Percentiles rank a stretch among this genome's conserved stretches.
phyloP scores from a whole-genome alignment of 2,888 invertebrate genomes.

The Herminia tarsipennalis region DNA sequence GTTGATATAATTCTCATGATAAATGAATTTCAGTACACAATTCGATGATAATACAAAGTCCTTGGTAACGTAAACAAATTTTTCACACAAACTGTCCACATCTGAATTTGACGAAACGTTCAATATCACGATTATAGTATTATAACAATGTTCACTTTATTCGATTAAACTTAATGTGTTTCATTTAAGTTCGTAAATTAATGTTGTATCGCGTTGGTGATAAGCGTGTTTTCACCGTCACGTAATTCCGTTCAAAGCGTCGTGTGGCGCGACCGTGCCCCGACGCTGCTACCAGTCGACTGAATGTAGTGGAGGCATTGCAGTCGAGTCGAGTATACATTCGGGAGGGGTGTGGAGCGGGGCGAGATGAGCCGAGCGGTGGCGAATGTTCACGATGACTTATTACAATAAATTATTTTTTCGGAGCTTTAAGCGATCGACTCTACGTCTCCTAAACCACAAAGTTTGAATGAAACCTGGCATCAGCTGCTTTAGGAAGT shows the following conservation, averaged over 20 bases:
- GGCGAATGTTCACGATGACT: slow-evolving; percentile 83
- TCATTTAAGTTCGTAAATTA: slow-evolving; percentile 49
- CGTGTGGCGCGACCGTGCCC: slow-evolving; percentile 80
- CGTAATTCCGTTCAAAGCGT: slow-evolving; percentile 73
- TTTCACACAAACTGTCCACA: slow-evolving; percentile 67
- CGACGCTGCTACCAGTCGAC: slow-evolving; percentile 80
- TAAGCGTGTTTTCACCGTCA: slow-evolving; percentile 77
- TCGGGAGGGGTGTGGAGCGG: slow-evolving; percentile 67
- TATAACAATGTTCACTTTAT: slow-evolving; percentile 22
- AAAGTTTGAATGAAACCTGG: slow-evolving; percentile 72
- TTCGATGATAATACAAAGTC: slow-evolving; percentile 42
- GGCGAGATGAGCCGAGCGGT: slow-evolving; percentile 78
- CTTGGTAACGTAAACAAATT: slow-evolving; percentile 47
- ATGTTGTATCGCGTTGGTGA: slow-evolving; percentile 66
- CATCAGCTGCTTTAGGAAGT: slow-evolving; percentile 58
- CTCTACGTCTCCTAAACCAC: slow-evolving; percentile 65
- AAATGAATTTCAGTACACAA: slow-evolving; percentile 52
- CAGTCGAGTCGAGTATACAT: slow-evolving; percentile 78
- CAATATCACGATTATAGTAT: slow-evolving; percentile 25
- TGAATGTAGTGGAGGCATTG: slow-evolving; percentile 76
- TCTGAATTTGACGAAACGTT: slow-evolving; percentile 32
- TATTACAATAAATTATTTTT: slow-evolving; percentile 84
- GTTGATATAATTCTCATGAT: slow-evolving; percentile 62
- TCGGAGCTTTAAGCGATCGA: slow-evolving; percentile 77
- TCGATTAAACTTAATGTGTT: slow-evolving; percentile 24